phyloP scores from a whole-genome alignment of 2,888 invertebrate genomes.

The Phytoseiulus persimilis region DNA sequence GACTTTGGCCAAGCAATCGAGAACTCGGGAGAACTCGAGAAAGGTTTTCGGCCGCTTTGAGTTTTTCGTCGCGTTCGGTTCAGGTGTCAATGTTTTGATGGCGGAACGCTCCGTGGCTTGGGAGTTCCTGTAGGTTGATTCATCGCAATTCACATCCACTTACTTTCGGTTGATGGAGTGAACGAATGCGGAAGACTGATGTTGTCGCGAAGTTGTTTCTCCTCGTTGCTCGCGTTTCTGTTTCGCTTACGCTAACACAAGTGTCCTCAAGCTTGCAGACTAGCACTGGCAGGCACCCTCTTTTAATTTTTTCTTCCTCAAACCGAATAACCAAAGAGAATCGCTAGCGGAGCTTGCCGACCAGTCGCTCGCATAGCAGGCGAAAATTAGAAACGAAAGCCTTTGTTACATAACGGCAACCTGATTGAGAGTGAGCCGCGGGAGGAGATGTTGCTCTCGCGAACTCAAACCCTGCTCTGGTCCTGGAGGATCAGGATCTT shows the following conservation, averaged over 20 bases:
- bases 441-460: background rate
- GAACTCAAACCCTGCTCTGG: background rate
- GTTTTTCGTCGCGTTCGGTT: background rate
- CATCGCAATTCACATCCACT: background rate
- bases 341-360: background rate
- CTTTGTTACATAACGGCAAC: background rate
- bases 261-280: constrained; percentile 5
- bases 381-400: background rate
- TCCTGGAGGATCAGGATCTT: background rate
- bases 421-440: background rate
- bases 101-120: background rate
- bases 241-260: background rate
- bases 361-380: background rate
- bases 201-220: background rate
- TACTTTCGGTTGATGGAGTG: background rate
- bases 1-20: no score
- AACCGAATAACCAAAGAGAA: background rate
- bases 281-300: background rate
- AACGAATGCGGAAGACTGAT: background rate
- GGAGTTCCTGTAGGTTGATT: background rate
- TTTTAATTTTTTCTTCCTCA: background rate
- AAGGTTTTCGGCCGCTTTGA: background rate
- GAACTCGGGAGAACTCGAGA: no score
- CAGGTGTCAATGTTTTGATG: background rate
- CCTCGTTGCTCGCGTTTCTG: background rate